Conservation (phyloP, 2,113 vertebrate species). For the Sander vitreus region DNA sequence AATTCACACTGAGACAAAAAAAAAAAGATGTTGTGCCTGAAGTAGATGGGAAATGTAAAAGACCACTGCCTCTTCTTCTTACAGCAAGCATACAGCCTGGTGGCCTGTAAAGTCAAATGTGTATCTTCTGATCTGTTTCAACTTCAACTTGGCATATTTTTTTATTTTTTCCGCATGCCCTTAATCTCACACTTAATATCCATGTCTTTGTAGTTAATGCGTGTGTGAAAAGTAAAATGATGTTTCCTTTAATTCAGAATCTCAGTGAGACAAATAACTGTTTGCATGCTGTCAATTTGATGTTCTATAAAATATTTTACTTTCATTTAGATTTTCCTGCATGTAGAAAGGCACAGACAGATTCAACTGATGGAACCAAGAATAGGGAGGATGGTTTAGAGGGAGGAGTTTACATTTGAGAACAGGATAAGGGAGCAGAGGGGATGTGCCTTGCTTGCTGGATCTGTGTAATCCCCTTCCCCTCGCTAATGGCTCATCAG, state of each 20-base stretch:
- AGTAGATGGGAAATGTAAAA: conserved; percentile 37
- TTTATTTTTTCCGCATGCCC: not conserved
- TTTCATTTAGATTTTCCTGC: not conserved
- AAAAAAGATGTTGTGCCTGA: conserved; percentile 27
- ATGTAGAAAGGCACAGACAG: conserved; percentile 1
- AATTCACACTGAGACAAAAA: conserved; percentile 21
- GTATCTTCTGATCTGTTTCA: not conserved
- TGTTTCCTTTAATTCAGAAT: not conserved
- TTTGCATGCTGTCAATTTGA: not conserved
- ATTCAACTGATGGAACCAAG: conserved; percentile 30
- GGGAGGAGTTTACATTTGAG: conserved; percentile 36
- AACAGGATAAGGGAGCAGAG: conserved; percentile 27
- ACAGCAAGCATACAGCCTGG: conserved; percentile 7
- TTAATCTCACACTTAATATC: conserved; percentile 7
- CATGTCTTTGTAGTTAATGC: conserved; percentile 20
- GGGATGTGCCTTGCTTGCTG: conserved; percentile 26
- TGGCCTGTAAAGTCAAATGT: not conserved
- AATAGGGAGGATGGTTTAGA: conserved; percentile 15
- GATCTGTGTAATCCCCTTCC: conserved; percentile 30
- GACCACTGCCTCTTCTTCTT: conserved; percentile 14
- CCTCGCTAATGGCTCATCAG: conserved; percentile 1
- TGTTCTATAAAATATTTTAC: not conserved
- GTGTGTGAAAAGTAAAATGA: not conserved
- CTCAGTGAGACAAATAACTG: not conserved
- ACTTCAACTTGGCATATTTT: not conserved